These are phyloP conservation scores for Leucosticte australis DNA, from an alignment of 2,113 vertebrate species.

Conservation along the genomic window DNA sequence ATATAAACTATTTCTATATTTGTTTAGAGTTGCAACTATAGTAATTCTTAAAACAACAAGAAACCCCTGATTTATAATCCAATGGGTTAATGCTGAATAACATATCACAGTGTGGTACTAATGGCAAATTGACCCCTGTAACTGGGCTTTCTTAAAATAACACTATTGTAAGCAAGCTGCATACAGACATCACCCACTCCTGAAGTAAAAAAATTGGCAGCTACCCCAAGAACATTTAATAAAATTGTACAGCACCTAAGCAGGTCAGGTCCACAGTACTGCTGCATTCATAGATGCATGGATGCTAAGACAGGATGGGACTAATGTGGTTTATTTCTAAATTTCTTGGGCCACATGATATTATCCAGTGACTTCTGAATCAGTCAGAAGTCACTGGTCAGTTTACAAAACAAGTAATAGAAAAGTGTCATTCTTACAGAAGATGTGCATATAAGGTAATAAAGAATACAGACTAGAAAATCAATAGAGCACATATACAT, in stretches of 20 bases:
- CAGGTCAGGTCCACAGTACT: neutral
- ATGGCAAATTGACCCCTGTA: accelerated
- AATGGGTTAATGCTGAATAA: neutral
- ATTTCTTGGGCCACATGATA: neutral
- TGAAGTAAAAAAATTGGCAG: neutral
- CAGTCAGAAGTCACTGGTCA: neutral
- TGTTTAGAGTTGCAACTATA: neutral
- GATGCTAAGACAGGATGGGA: neutral
- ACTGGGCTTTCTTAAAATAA: neutral
- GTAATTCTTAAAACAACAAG: neutral
- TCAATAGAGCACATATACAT: accelerated
- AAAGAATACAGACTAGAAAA: neutral
- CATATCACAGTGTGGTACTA: neutral
- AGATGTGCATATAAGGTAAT: neutral
- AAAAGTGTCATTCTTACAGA: neutral
- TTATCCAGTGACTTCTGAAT: neutral
- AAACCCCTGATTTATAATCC: neutral
- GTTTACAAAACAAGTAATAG: neutral
- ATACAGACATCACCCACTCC: neutral
- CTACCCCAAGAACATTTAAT: neutral
- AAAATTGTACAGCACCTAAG: neutral
- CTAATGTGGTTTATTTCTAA: neutral
- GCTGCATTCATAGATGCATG: neutral
- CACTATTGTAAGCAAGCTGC: neutral
- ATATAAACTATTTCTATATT: neutral